Conservation (phyloP, 2,888 invertebrate genomes). For the Lordiphosa fenestrarum region DNA sequence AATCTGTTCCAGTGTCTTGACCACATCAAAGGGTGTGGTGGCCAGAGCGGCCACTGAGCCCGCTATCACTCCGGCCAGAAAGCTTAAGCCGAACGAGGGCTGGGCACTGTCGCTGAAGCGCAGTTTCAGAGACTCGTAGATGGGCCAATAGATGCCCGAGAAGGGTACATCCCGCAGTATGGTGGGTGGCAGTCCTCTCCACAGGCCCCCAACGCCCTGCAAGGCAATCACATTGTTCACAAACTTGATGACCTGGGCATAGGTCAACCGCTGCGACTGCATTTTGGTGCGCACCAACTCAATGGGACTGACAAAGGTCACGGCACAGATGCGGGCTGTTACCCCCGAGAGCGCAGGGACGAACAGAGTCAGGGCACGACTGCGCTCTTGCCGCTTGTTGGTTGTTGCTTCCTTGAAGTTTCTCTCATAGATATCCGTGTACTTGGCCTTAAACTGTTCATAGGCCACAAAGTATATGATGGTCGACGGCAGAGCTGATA, state of each 20-base stretch:
- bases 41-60: conserved; percentile 96
- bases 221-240: conserved; percentile 83
- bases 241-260: conserved; percentile 82
- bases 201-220: conserved; percentile 89
- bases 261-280: conserved; percentile 95
- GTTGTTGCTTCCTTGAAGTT: conserved; percentile 31
- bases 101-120: conserved; percentile 81
- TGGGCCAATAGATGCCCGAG: conserved; percentile 94
- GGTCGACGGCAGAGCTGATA: conserved; percentile 97
- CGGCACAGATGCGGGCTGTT: conserved; percentile 90
- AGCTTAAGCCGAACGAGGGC: conserved; percentile 86
- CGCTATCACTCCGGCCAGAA: conserved; percentile 89
- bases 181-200: conserved; percentile 84
- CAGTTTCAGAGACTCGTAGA: conserved; percentile 88
- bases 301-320: conserved; percentile 94
- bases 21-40: conserved; percentile 99
- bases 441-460: conserved; percentile 90
- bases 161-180: conserved; percentile 77
- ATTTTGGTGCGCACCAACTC: conserved; percentile 98
- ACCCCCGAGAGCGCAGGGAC: conserved; percentile 93
- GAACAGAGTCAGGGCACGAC: conserved; percentile 79
- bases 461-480: conserved; percentile 99
- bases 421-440: conserved; percentile 79
- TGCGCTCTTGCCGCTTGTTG: conserved; percentile 1
- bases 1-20: conserved; percentile 97